A percentile compares a stretch with the other conserved stretches of the same genome.
Evolutionary conservation across 2,113 vertebrate genomes (phyloP).

Genomic region (Pelusios castaneus): DNA sequence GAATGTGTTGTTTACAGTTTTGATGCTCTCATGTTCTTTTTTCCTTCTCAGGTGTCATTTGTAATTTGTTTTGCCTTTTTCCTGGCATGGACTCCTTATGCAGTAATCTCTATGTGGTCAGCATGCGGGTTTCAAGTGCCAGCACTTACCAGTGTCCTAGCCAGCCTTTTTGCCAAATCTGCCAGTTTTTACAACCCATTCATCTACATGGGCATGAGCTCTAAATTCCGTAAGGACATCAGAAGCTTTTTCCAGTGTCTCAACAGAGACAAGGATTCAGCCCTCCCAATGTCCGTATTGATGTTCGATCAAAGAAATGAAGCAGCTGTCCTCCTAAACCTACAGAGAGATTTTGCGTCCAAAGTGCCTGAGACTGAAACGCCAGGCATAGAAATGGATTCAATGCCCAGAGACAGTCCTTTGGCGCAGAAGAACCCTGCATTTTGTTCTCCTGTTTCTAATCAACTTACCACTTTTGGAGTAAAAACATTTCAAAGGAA

Average conservation of each 20-base stretch:
- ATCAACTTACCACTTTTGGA: constrained; percentile 41
- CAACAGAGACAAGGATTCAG: constrained; percentile 53
- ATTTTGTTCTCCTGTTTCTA: constrained; percentile 68
- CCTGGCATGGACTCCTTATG: constrained; percentile 56
- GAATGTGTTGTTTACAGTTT: background rate
- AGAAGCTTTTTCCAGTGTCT: constrained; percentile 45
- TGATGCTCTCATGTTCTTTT: constrained; percentile 30
- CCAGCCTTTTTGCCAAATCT: constrained; percentile 65
- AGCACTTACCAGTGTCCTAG: constrained; percentile 57
- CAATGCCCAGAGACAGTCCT: constrained; percentile 25
- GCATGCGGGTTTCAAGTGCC: constrained; percentile 62
- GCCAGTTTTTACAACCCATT: constrained; percentile 71
- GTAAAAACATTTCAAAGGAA: constrained; percentile 40
- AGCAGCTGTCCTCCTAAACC: constrained; percentile 44
- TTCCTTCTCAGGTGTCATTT: constrained; percentile 67
- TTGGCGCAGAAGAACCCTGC: constrained; percentile 21
- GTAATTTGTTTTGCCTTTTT: constrained; percentile 68
- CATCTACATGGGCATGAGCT: constrained; percentile 72
- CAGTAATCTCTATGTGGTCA: constrained; percentile 61
- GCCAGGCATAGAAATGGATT: constrained; percentile 36
- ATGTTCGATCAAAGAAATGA: constrained; percentile 45
- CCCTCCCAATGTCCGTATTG: background rate
- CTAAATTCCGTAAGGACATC: constrained; percentile 64
- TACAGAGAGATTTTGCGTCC: constrained; percentile 61
- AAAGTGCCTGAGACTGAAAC: constrained; percentile 32